phyloP scores from a whole-genome alignment of 1,140 invertebrate species.

The Pinna nobilis region DNA sequence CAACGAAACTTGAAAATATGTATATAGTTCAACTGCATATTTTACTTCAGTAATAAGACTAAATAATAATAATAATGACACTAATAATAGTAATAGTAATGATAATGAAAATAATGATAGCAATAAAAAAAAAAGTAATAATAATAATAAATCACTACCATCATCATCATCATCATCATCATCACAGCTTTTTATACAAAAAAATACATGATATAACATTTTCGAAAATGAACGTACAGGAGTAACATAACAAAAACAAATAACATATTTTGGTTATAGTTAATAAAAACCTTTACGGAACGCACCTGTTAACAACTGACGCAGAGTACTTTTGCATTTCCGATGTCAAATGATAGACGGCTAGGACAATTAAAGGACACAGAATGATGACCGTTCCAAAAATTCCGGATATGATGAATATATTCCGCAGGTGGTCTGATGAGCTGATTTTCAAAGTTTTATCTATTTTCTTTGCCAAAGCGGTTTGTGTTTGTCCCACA shows the following conservation, averaged over 20 bases:
- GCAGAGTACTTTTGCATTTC: constrained; percentile 65
- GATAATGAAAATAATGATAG: background rate
- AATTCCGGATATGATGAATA: constrained; percentile 51
- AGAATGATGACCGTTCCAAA: constrained; percentile 59
- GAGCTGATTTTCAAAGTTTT: constrained; percentile 3
- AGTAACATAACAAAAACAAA: no score
- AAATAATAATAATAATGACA: background rate
- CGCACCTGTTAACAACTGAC: constrained; percentile 61
- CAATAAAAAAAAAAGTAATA: background rate
- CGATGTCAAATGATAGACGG: constrained; percentile 63
- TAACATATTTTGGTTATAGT: no score
- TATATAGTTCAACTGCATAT: no score
- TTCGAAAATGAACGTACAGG: no score
- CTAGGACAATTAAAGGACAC: constrained; percentile 58
- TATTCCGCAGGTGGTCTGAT: constrained; percentile 34
- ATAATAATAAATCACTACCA: no score
- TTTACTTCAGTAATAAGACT: no score
- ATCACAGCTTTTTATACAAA: no score
- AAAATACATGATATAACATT: no score
- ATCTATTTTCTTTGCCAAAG: constrained; percentile 18
- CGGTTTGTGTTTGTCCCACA: constrained; percentile 10
- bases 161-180: no score
- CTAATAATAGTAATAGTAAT: background rate
- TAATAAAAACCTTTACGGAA: no score
- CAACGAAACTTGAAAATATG: no score